A percentile compares a stretch with the other conserved stretches of the same genome.
Conservation (phyloP, 2,797 vertebrate genomes). For the Scyliorhinus canicula region DNA sequence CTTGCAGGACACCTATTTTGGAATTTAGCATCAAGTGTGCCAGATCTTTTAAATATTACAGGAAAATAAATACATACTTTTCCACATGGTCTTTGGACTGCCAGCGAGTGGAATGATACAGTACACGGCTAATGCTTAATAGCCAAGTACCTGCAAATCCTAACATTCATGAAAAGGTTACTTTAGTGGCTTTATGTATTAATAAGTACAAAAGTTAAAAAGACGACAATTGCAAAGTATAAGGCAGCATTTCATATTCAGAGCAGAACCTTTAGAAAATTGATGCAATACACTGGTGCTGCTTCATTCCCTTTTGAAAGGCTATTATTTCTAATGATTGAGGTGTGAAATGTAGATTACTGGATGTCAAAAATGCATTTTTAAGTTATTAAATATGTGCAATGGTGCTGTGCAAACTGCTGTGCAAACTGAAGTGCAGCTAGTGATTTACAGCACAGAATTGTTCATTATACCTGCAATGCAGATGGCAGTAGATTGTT, state of each 20-base stretch:
- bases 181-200: constrained; percentile 1
- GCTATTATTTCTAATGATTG: background rate
- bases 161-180: background rate
- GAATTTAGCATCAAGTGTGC: background rate
- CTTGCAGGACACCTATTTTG: background rate
- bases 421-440: constrained; percentile 40
- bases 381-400: background rate
- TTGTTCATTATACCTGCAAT: constrained; percentile 67
- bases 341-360: background rate
- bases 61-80: background rate
- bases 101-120: background rate
- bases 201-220: constrained; percentile 2
- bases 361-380: background rate
- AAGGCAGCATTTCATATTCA: background rate
- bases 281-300: background rate
- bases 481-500: constrained; percentile 70
- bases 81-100: background rate
- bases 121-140: background rate
- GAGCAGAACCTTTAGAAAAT: background rate
- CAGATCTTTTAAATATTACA: background rate
- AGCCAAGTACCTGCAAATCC: background rate
- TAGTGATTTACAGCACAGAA: constrained; percentile 40
- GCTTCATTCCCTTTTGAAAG: constrained; percentile 17
- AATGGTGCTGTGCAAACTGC: constrained; percentile 38
- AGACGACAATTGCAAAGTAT: background rate